These are phyloP conservation scores for Cirrhinus mrigala DNA, from an alignment of 2,797 vertebrate species.

Conservation along the genomic window DNA sequence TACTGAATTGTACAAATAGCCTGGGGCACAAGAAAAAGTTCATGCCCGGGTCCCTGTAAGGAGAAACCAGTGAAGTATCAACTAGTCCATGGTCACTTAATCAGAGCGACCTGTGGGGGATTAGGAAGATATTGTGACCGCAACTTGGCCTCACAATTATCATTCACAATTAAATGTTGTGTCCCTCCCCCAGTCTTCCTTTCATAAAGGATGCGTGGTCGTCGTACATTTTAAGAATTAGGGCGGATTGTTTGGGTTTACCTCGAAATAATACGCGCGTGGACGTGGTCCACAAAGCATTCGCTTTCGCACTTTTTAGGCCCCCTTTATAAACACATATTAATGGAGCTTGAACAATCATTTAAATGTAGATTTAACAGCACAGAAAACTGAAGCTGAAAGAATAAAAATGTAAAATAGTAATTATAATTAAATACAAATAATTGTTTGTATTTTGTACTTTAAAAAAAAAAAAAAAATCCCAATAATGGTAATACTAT, in stretches of 20 bases:
- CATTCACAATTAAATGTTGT: constrained; percentile 56
- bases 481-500: not conserved
- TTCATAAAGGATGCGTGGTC: not conserved
- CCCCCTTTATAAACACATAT: not conserved
- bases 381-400: not conserved
- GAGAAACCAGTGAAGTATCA: constrained; percentile 72
- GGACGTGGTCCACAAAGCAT: not conserved
- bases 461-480: not conserved
- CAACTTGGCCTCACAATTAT: constrained; percentile 72
- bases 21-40: constrained; percentile 83
- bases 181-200: constrained; percentile 10
- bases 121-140: constrained; percentile 73
- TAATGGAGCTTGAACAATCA: not conserved
- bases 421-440: not conserved
- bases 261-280: not conserved
- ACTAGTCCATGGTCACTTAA: constrained; percentile 79
- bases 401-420: not conserved
- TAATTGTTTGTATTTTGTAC: too few species aligned
- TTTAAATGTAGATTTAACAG: not conserved
- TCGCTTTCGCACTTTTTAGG: not conserved
- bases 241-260: not conserved
- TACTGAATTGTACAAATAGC: constrained; percentile 84
- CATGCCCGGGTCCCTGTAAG: constrained; percentile 84
- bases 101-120: constrained; percentile 77
- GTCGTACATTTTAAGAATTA: not conserved